Evolutionary conservation across 2,797 vertebrate species (phyloP), one percentile per base, ranked within the genome.

Genomic region (Babyrousa celebensis): DNA sequence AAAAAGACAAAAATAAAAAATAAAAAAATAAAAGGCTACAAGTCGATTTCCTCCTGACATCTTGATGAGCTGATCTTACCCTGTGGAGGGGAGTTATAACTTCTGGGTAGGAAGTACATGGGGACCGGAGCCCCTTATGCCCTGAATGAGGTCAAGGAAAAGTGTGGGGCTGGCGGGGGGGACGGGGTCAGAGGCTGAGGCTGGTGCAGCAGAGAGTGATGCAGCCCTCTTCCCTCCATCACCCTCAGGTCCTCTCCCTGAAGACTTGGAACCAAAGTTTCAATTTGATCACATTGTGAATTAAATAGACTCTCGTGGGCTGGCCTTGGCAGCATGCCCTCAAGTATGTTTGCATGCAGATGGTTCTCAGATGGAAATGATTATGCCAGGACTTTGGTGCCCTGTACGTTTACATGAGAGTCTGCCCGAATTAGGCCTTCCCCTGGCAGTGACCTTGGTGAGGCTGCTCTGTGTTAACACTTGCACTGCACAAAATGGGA

Each of bases 221-320:
- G 32, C 65, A 12, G 3, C 40, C 63, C 18, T 62, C 62, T 14
- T 60, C 29, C 25, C 23, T 48, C 20, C 10, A 1, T 17, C 60
- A 6, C 16, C 52, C 58, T 21, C 8, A 27, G 70, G 43, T 72
- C 32, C 70, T 89, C 56, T 62, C 36, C 84, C 94, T 32, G 58
- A 93, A 74, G 58, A 56, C 83, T 52, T n/a, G 60, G 60, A 94
- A 74, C 20, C 89, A 56, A 93, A 83, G n/a, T 60, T 90, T 78
- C 71, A 23, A 48, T 85, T 85, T 62, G 60, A 48, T 89, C 48
- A 40, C 58, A 9, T n/a, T 72, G 29, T 56, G 32, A 86, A 67
- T 82, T 88, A 85, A 85, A 32, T 68, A 84, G 62, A 63, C 14
- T 16, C 68, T 43, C 43, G 60, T 12, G 17, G 54, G 5, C 89